Conservation (phyloP, 1,140 invertebrate species). For the Cardiocondyla obscurior region DNA sequence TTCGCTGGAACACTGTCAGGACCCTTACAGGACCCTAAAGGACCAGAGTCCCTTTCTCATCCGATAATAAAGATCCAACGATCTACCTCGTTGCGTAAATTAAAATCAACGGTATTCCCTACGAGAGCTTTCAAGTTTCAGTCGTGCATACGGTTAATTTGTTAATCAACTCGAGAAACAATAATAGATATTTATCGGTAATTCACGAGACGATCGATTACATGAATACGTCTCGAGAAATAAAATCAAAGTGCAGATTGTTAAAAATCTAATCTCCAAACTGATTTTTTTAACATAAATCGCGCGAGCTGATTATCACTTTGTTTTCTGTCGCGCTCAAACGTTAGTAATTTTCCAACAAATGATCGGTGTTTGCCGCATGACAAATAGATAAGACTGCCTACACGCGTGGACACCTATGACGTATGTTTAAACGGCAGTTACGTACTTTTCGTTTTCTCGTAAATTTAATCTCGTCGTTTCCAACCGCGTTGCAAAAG, state of each 20-base stretch:
- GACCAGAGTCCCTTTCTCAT: conserved; percentile 18
- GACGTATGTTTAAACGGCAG: conserved; percentile 10
- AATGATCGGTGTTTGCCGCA: background rate
- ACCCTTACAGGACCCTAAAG: conserved; percentile 21
- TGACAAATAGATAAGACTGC: conserved; percentile 28
- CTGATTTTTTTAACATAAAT: background rate
- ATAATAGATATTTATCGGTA: background rate
- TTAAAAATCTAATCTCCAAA: conserved; percentile 56
- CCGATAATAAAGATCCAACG: conserved; percentile 19
- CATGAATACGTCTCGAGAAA: background rate
- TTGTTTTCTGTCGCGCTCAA: conserved; percentile 45
- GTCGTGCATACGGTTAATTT: background rate
- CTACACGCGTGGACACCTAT: background rate
- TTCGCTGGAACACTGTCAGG: conserved; percentile 58
- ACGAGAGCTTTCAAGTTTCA: background rate
- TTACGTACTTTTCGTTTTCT: background rate
- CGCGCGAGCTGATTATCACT: conserved; percentile 47
- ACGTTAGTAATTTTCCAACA: conserved; percentile 64
- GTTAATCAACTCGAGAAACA: background rate
- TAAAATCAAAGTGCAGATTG: background rate
- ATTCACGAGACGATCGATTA: background rate
- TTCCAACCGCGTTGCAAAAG: background rate
- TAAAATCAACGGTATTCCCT: background rate
- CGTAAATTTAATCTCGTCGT: background rate
- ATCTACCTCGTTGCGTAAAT: background rate